Conservation (phyloP, 2,113 vertebrate genomes). For the Forbesichthys agassizii region DNA sequence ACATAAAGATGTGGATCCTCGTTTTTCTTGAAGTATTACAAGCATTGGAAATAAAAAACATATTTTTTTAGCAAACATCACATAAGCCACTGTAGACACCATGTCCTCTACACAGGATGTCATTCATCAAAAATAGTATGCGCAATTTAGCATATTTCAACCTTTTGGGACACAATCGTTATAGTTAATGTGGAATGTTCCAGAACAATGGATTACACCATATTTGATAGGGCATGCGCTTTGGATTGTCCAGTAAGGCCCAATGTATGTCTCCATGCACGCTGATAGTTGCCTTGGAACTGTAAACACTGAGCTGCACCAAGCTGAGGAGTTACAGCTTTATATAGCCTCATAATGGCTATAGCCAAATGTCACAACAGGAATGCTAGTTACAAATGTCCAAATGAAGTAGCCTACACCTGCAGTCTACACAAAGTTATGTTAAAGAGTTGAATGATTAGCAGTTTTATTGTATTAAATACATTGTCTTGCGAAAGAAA, state of each 20-base stretch:
- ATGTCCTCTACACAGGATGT: slow-evolving; percentile 24
- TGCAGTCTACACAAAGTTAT: slow-evolving; percentile 23
- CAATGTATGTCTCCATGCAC: slow-evolving; percentile 1
- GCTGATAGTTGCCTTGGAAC: slow-evolving; percentile 34
- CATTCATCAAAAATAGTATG: neutral
- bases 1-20: slow-evolving; percentile 32
- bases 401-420: slow-evolving; percentile 40
- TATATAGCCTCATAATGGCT: too few relatives aligned
- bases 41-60: slow-evolving; percentile 17
- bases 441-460: slow-evolving; percentile 26
- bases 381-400: slow-evolving; percentile 37
- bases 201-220: slow-evolving; percentile 15
- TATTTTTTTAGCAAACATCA: slow-evolving; percentile 46
- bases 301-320: slow-evolving; percentile 9
- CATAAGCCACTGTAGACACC: slow-evolving; percentile 44
- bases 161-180: slow-evolving; percentile 14
- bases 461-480: slow-evolving; percentile 19
- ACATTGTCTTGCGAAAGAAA: too few relatives aligned
- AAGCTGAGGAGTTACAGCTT: neutral
- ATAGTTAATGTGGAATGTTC: slow-evolving; percentile 18
- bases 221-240: slow-evolving; percentile 47
- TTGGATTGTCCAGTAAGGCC: slow-evolving; percentile 15
- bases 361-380: neutral
- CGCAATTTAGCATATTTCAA: slow-evolving; percentile 26
- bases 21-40: slow-evolving; percentile 14